phyloP scores from a whole-genome alignment of 2,797 vertebrate species.

The Chromobotia macracanthus region DNA sequence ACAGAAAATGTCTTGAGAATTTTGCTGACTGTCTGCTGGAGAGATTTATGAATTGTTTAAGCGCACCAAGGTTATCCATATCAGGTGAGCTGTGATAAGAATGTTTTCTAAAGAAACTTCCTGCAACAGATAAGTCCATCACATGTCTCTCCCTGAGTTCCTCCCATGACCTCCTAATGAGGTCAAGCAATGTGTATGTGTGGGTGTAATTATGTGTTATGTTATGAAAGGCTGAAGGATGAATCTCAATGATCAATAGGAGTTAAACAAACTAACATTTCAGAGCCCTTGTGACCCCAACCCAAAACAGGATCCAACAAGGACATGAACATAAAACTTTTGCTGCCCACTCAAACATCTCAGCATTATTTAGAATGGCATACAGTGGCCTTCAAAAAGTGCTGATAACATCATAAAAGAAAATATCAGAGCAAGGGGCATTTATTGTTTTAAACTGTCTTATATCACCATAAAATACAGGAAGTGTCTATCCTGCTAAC shows the following conservation, averaged over 20 bases:
- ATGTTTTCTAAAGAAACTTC: slow-evolving; percentile 53
- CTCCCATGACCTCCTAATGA: slow-evolving; percentile 64
- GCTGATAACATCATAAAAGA: slow-evolving; percentile 34
- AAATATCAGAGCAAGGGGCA: neutral
- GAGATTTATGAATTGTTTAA: slow-evolving; percentile 50
- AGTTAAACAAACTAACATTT: slow-evolving; percentile 62
- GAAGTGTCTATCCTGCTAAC: too few relatives aligned
- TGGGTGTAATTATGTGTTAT: slow-evolving; percentile 29
- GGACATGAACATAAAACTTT: neutral
- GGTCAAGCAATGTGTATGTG: slow-evolving; percentile 51
- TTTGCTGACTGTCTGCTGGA: slow-evolving; percentile 19
- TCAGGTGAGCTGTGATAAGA: slow-evolving; percentile 55
- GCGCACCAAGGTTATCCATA: slow-evolving; percentile 56
- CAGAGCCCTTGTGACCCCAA: slow-evolving; percentile 48
- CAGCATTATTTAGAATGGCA: neutral
- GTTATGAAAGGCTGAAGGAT: slow-evolving; percentile 9
- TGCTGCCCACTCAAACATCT: neutral
- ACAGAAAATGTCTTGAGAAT: slow-evolving; percentile 27
- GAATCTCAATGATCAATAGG: slow-evolving; percentile 67
- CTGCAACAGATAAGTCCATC: slow-evolving; percentile 53
- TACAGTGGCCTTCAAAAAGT: neutral
- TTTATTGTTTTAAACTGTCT: neutral
- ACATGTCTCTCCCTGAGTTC: slow-evolving; percentile 50
- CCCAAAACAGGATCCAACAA: slow-evolving; percentile 32
- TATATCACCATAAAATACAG: too few relatives aligned